Evolutionary conservation across 2,888 invertebrate species (phyloP).

Genomic region (Ferdinandea cuprea): DNA sequence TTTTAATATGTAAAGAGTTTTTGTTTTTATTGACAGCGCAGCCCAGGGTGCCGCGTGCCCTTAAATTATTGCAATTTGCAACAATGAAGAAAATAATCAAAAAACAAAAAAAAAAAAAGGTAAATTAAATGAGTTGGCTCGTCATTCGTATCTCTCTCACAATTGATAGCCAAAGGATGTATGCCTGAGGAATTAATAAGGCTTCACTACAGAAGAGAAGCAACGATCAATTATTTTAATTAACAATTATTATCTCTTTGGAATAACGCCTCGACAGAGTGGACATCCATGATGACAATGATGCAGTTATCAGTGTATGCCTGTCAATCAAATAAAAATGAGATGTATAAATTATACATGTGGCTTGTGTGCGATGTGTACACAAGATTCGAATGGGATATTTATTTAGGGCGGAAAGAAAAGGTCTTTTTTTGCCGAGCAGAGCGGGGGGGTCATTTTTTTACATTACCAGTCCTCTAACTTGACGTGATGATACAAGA

Average conservation of each 20-base stretch:
- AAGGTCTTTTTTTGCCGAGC: no score
- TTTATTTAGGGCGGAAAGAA: no score
- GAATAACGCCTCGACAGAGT: conserved; percentile 8
- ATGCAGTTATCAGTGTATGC: conserved; percentile 28
- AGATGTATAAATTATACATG: no score
- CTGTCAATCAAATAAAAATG: conserved; percentile 28
- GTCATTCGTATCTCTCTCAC: conserved; percentile 14
- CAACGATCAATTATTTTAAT: conserved; percentile 62
- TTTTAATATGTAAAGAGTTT: conserved; percentile 30
- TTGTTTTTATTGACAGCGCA: conserved; percentile 19
- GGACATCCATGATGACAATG: conserved; percentile 35
- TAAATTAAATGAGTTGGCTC: conserved; percentile 63
- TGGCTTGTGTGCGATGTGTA: no score
- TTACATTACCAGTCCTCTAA: no score
- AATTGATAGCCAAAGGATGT: conserved; percentile 24
- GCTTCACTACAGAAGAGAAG: neutral
- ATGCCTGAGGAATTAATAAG: conserved; percentile 50
- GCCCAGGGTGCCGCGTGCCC: no score
- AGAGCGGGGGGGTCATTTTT: no score
- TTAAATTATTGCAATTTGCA: conserved; percentile 29
- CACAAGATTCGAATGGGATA: no score
- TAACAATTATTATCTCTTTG: conserved; percentile 48
- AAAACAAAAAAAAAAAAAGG: no score
- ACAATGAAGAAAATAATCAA: conserved; percentile 36
- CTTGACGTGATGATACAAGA: no score